These are phyloP conservation scores for Hypomecis punctinalis DNA, from an alignment of 2,888 invertebrate species.

Conservation along the genomic window DNA sequence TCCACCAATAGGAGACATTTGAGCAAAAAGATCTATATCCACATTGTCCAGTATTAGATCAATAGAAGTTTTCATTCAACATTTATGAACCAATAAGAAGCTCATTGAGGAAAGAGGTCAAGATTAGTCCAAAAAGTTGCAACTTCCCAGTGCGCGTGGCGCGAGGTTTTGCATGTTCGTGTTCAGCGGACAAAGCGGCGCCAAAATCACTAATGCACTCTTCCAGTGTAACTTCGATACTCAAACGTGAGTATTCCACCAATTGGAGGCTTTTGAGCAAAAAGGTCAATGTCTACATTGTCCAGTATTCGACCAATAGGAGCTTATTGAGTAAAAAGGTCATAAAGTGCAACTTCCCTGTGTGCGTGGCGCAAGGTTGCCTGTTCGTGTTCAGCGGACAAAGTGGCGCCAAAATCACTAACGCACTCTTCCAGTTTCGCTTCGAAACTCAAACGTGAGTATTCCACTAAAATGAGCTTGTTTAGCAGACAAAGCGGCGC, in stretches of 20 bases:
- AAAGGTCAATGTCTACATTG: not conserved
- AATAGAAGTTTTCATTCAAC: no score
- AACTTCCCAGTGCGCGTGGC: slow-evolving; percentile 98
- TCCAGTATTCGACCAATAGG: slow-evolving; percentile 92
- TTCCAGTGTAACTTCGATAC: slow-evolving; percentile 97
- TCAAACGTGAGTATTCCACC: slow-evolving; percentile 64
- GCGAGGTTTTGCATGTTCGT: slow-evolving; percentile 96
- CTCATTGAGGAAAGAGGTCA: slow-evolving; percentile 92
- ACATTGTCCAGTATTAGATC: no score
- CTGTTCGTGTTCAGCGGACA: slow-evolving; percentile 99
- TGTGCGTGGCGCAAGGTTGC: slow-evolving; percentile 95
- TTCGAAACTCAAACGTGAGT: slow-evolving; percentile 93
- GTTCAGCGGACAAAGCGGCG: slow-evolving; percentile 98
- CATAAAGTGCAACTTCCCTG: slow-evolving; percentile 98
- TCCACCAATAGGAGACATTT: not conserved
- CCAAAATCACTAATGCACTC: slow-evolving; percentile 97
- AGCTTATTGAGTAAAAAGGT: slow-evolving; percentile 93
- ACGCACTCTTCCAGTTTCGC: slow-evolving; percentile 96
- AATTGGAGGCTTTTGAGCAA: not conserved
- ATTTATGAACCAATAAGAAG: no score
- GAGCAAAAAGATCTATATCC: not conserved
- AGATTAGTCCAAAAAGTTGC: slow-evolving; percentile 92
- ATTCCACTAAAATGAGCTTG: not conserved
- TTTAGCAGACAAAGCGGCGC: slow-evolving; percentile 98
- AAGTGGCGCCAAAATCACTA: slow-evolving; percentile 98